Evolutionary conservation across 2,113 vertebrate genomes (phyloP), one percentile per base, ranked within the genome.

Genomic region (Sebastes fasciatus): DNA sequence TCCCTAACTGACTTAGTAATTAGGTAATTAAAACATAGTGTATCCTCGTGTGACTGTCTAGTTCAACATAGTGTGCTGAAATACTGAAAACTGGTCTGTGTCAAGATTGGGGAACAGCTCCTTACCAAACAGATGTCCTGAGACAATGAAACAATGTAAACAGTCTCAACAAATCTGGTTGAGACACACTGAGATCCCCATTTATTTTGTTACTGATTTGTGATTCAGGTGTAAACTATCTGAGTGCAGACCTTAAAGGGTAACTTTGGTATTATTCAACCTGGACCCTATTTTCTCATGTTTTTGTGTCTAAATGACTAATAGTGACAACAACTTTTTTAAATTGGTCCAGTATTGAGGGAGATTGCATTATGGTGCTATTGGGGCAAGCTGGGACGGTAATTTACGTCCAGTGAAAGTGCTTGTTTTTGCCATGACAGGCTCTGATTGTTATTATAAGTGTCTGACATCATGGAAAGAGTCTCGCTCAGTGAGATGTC

Each of bases 11-110:
- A 55, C 52, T 68, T 55, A 34, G 34, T 34, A 34, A 34, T 54
- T 46, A 69, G 45, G n/a, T 79, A 80, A 85, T 88, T 80, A 85
- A 72, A 49, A 70, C 17, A 46, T 46, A 73, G 23, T 73, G 51
- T 74, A 13, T 73, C 42, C 26, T 54, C 0, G 6, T 42, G 45
- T 75, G 64, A 51, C 66, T 61, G 43, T 62, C 23, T 46, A 8
- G 2, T 61, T 63, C 58, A 57, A 77, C 45, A 49, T 42, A 14
- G 2, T 8, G 13, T 17, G 67, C 23, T 65, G 43, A 58, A 46
- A 64, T 48, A 42, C n/a, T 64, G 6, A 49, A 79, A 49, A 79
- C 23, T 26, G 6, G 14, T 66, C 8, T 26, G 14, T 62, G 49
- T 40, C 17, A 52, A 51, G 52, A 60, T 19, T 43, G 8, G 43